Base-by-base conservation (phyloP, 2,797 vertebrate species). In the Setipinna tenuifilis region DNA sequence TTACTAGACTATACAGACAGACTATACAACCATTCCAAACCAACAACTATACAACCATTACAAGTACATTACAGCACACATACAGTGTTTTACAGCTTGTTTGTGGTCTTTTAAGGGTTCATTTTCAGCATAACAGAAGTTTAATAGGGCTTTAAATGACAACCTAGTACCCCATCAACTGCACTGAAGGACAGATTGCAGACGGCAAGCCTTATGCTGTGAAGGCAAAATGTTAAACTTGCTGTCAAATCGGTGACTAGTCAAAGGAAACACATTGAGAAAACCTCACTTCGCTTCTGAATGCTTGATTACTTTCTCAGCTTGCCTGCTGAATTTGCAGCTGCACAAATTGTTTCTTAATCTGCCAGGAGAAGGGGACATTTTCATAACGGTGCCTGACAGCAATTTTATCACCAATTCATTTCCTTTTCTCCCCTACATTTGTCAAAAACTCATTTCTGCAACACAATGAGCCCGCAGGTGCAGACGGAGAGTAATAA, bases 341-440 rank as follows among this genome's bases (percentile, higher is more conserved):
- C 65, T 16, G 6, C 12, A 14, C 65, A 31, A 71, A 35, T 71
- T 78, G 35, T 35, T 75, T 75, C 31, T 21, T 78, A 78, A 78
- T 78, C 17, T 28, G 65, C 28, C 61, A 44, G 35, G 35, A 44
- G 17, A 41, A 21, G 19, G 19, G 16, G 71, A 78, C 71, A 78
- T 78, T 78, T 78, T 44, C 71, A 78, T 78, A 78, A 78, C 28
- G 3, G 65, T 71, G 25, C 28, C 65, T 71, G 65, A 35, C 71
- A 75, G 28, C 68, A 75, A 19, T 17, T 75, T 75, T 35, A 19
- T 35, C 68, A 78, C 35, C 71, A 21, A 7, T 78, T 19, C 1
- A 19, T 44, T 78, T 17, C 7, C 19, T 44, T 44, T 2, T 78
- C 44, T 44, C 21, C 14, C 50, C 14, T 21, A 41, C 31, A 41